Evolutionary conservation across 37 sponge, comb jelly and placozoan genomes (phyloP).

Genomic region (Amphimedon queenslandica): DNA sequence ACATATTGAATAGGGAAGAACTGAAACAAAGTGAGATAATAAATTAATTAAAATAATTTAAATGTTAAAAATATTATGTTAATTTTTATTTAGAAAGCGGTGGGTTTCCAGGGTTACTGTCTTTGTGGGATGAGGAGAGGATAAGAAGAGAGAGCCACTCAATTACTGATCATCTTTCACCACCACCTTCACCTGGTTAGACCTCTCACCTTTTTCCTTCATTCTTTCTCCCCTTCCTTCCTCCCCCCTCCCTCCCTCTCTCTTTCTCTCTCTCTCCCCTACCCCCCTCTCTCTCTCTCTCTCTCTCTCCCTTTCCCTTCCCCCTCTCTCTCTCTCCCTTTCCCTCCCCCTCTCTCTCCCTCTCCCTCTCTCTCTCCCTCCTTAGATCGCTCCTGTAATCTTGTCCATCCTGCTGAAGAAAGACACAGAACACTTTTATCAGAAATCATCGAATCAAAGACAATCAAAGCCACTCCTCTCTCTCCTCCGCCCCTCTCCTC

Average conservation of each 20-base stretch:
- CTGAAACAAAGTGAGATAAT: constrained; percentile 29
- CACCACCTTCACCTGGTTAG: constrained; percentile 57
- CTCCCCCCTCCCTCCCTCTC: not conserved
- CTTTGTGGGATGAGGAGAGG: constrained; percentile 84
- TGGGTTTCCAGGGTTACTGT: constrained; percentile 79
- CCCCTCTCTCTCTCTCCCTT: not conserved
- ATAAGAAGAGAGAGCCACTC: constrained; percentile 31
- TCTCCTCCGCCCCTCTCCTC: not conserved
- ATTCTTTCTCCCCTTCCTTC: constrained; percentile 4
- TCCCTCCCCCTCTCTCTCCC: not conserved
- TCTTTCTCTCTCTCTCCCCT: not conserved
- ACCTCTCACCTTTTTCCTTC: not conserved
- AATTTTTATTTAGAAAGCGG: not conserved
- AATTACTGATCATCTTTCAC: constrained; percentile 17
- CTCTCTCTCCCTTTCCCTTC: constrained; percentile 18
- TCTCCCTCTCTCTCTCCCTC: not conserved
- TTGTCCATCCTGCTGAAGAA: not conserved
- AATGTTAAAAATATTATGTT: not conserved
- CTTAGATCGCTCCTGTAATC: not conserved
- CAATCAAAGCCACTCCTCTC: not conserved
- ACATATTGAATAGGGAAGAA: constrained; percentile 71
- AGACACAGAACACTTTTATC: not conserved
- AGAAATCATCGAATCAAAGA: not conserved
- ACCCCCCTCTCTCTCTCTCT: constrained; percentile 7
- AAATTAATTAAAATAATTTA: not conserved